phyloP scores from a whole-genome alignment of 2,888 invertebrate genomes.

The Griposia aprilina region DNA sequence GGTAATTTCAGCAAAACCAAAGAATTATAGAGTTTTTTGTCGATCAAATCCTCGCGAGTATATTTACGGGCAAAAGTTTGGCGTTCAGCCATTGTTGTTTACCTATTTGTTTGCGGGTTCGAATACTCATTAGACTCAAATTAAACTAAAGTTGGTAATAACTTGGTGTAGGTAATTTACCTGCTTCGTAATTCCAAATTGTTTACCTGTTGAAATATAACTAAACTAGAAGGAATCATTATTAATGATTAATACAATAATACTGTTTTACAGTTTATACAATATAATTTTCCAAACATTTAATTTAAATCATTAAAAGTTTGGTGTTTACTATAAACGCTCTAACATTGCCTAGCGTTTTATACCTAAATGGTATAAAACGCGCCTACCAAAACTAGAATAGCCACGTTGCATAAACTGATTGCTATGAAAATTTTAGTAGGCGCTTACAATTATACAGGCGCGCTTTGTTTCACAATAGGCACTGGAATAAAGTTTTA shows the following conservation, averaged over 20 bases:
- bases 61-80: conserved; percentile 42
- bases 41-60: conserved; percentile 10
- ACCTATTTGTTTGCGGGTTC: conserved; percentile 1
- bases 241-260: not conserved
- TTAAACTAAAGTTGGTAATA: conserved; percentile 17
- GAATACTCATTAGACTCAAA: conserved; percentile 27
- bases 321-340: not conserved
- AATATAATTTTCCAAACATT: not conserved
- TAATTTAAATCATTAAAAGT: not conserved
- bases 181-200: not conserved
- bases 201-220: not conserved
- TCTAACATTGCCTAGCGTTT: not conserved
- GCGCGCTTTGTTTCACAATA: too few species aligned
- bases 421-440: conserved; percentile 28
- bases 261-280: not conserved
- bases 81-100: conserved; percentile 14
- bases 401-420: not conserved
- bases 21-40: conserved; percentile 21
- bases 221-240: not conserved
- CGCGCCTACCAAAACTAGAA: conserved; percentile 35
- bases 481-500: not conserved
- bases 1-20: conserved; percentile 6
- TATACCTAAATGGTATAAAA: too few species aligned
- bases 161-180: not conserved
- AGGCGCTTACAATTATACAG: conserved; percentile 28